Conservation (phyloP, 1,140 invertebrate genomes). For the Sipha flava region DNA sequence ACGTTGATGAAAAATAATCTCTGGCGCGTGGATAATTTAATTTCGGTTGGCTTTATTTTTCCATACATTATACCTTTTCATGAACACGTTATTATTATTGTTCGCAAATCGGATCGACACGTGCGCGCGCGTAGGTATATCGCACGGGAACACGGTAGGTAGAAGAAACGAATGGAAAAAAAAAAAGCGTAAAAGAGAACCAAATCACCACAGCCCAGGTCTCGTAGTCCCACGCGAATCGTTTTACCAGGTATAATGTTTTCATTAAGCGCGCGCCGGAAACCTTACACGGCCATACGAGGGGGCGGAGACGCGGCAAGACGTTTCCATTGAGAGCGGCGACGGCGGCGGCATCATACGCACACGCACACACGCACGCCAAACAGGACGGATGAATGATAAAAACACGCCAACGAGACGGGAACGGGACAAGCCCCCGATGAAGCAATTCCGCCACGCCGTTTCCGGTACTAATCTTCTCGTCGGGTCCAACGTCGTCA, state of each 20-base stretch:
- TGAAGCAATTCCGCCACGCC: background rate
- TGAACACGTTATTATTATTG: background rate
- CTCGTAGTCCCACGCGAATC: constrained; percentile 9
- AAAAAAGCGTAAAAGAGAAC: background rate
- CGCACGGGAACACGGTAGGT: background rate
- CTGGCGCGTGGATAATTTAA: no score
- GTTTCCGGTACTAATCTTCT: constrained; percentile 24
- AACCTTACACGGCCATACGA: constrained; percentile 14
- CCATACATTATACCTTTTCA: no score
- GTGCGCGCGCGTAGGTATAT: background rate
- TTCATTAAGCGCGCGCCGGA: constrained; percentile 16
- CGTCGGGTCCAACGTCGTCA: background rate
- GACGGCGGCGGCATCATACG: background rate
- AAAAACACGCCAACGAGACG: constrained; percentile 24
- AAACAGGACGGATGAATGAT: constrained; percentile 22
- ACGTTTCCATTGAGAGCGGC: background rate
- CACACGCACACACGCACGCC: background rate
- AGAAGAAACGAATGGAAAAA: background rate
- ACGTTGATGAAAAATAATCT: background rate
- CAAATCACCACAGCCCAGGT: background rate
- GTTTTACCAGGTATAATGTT: constrained; percentile 6
- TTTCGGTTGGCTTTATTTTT: no score
- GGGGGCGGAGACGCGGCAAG: background rate
- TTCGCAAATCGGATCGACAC: background rate
- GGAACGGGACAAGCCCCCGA: background rate